phyloP scores from a whole-genome alignment of 2,797 vertebrate genomes.

The Margarornis squamiger region DNA sequence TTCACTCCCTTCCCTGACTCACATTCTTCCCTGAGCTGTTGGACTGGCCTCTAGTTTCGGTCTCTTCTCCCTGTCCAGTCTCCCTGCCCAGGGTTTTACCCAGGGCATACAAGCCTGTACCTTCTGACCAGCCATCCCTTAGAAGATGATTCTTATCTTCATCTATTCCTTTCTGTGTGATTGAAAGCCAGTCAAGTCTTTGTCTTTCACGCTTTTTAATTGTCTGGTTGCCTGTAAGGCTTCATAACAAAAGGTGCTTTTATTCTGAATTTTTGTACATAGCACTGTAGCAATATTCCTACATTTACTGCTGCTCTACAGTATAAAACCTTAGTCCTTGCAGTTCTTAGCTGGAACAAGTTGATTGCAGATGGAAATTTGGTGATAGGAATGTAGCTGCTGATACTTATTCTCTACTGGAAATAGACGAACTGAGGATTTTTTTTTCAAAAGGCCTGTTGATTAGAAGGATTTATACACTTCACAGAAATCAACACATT shows the following conservation, averaged over 20 bases:
- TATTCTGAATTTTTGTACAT: neutral
- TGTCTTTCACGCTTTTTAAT: neutral
- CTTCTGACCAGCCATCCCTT: neutral
- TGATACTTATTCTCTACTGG: neutral
- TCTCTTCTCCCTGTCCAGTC: neutral
- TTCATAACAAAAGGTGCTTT: neutral
- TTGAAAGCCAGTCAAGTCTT: neutral
- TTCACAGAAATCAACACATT: neutral
- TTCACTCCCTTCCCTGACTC: neutral
- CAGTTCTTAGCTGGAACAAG: neutral
- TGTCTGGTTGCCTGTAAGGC: neutral
- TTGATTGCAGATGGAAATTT: neutral
- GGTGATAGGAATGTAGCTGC: neutral
- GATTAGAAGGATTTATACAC: neutral
- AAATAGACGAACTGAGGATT: neutral
- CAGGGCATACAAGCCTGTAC: neutral
- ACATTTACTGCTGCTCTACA: neutral
- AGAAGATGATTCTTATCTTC: neutral
- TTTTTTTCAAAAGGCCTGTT: neutral
- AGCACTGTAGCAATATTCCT: neutral
- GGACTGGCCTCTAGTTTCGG: neutral
- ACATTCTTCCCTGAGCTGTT: neutral
- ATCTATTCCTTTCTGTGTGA: neutral
- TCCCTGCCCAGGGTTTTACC: neutral
- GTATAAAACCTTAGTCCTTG: neutral